These are phyloP conservation scores for Hippoglossus hippoglossus DNA, from an alignment of 2,797 vertebrate genomes.

Conservation along the genomic window DNA sequence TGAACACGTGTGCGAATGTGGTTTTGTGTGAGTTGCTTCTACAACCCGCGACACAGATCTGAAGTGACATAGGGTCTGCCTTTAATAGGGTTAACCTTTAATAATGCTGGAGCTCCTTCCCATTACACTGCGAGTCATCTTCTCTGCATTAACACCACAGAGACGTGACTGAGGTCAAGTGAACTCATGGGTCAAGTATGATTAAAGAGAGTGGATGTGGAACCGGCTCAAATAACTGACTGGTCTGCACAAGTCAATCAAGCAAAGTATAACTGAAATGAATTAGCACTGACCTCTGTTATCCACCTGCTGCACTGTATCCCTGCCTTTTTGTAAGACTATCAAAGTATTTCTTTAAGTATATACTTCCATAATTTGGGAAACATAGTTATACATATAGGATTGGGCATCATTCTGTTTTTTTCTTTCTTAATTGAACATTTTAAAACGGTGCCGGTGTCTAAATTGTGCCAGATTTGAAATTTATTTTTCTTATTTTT, in stretches of 20 bases:
- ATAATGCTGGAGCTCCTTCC: conserved; percentile 59
- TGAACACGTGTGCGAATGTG: background rate
- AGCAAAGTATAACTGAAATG: conserved; percentile 21
- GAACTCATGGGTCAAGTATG: conserved; percentile 29
- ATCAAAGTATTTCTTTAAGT: background rate
- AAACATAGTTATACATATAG: background rate
- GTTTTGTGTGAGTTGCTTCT: conserved; percentile 26
- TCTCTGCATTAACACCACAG: conserved; percentile 43
- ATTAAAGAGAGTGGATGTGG: conserved; percentile 48
- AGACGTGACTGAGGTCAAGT: conserved; percentile 43
- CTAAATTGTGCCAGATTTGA: too few species aligned
- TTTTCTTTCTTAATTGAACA: too few species aligned
- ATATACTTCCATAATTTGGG: background rate
- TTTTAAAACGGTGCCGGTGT: too few species aligned
- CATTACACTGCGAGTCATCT: conserved; percentile 49
- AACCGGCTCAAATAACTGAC: conserved; percentile 39
- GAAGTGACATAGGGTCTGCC: conserved; percentile 43
- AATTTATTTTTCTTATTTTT: too few species aligned
- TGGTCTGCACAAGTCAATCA: conserved; percentile 42
- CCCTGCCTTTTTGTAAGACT: conserved; percentile 8
- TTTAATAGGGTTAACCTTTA: conserved; percentile 70
- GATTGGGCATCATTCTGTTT: too few species aligned
- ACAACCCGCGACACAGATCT: conserved; percentile 21
- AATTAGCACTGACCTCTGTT: conserved; percentile 37
- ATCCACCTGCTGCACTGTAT: conserved; percentile 1